phyloP scores from a whole-genome alignment of 2,113 vertebrate species.

The Rattus rattus region DNA sequence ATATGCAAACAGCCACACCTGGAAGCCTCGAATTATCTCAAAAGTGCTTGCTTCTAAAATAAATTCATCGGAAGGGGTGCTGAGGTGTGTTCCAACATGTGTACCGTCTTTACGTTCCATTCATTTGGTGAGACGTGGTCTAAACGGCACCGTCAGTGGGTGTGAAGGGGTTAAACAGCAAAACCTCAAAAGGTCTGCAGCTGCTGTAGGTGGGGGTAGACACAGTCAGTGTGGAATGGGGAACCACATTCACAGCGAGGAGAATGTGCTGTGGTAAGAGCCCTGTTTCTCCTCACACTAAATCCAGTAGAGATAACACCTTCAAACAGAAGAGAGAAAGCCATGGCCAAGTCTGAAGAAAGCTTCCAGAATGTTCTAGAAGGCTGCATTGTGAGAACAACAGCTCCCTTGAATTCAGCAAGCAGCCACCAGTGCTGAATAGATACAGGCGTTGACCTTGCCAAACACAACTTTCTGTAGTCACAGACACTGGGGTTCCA shows the following conservation, averaged over 20 bases:
- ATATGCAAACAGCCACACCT: rapidly evolving
- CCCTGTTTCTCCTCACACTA: background rate
- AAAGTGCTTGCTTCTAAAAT: background rate
- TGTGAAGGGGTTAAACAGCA: constrained; percentile 41
- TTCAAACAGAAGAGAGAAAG: background rate
- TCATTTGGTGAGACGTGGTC: background rate
- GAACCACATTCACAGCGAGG: background rate
- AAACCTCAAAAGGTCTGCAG: constrained; percentile 51
- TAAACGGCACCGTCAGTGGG: background rate
- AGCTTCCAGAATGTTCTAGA: background rate
- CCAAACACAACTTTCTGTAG: background rate
- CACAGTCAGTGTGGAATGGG: background rate
- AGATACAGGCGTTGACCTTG: background rate
- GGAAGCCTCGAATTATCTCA: background rate
- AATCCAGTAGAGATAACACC: too few relatives aligned
- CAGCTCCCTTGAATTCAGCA: background rate
- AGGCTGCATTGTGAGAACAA: background rate
- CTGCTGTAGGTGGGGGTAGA: background rate
- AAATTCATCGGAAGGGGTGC: background rate
- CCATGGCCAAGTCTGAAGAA: background rate
- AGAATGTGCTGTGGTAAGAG: background rate
- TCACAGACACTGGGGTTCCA: background rate
- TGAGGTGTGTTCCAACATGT: background rate
- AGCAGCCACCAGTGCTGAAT: background rate
- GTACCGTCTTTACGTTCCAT: background rate